These are phyloP conservation scores for Cryptophagus acutangulus DNA, from an alignment of 2,888 invertebrate species.

Conservation along the genomic window DNA sequence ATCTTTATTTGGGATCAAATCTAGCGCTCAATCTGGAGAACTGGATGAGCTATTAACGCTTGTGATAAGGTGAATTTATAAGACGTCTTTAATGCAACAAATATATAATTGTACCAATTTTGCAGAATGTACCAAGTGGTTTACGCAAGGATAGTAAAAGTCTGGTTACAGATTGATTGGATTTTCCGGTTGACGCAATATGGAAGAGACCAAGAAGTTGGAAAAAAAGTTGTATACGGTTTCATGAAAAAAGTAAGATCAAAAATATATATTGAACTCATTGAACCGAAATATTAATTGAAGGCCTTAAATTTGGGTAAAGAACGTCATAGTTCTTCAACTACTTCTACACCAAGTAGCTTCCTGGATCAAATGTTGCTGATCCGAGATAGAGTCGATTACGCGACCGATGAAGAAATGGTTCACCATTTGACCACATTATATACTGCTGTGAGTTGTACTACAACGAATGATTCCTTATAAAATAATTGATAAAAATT, in stretches of 20 bases:
- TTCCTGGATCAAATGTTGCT: no score
- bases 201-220: neutral
- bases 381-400: no score
- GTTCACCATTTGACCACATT: neutral
- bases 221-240: neutral
- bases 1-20: neutral
- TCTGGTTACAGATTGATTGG: neutral
- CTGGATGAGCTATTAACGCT: neutral
- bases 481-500: neutral
- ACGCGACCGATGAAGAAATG: neutral
- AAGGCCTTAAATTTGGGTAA: no score
- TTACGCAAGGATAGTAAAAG: neutral
- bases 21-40: neutral
- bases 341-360: no score
- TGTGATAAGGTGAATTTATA: no score
- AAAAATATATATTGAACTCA: no score
- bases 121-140: neutral
- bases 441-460: neutral
- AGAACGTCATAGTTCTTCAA: no score
- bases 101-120: neutral
- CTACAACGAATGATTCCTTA: no score
- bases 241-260: neutral
- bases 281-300: no score
- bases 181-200: neutral
- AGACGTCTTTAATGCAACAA: no score